Conservation (phyloP, 2,888 invertebrate genomes). For the Branchellion lobata region DNA sequence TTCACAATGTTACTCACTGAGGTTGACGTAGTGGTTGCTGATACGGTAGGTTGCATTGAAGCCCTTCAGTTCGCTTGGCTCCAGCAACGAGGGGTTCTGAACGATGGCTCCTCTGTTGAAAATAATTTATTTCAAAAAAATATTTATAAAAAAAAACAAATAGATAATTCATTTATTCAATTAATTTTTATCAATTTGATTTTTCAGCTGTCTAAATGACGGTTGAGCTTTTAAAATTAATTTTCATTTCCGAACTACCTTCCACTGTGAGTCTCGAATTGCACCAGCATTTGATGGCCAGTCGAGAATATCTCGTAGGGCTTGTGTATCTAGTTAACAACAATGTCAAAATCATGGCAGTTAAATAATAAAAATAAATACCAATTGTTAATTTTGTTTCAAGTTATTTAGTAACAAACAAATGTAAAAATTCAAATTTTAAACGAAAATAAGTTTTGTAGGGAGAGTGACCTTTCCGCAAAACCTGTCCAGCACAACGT, state of each 20-base stretch:
- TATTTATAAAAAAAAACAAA: too few relatives aligned
- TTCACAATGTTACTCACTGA: slow-evolving; percentile 60
- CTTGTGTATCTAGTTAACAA: neutral
- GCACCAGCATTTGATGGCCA: slow-evolving; percentile 16
- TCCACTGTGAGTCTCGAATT: slow-evolving; percentile 11
- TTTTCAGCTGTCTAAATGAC: too few relatives aligned
- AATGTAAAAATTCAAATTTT: too few relatives aligned
- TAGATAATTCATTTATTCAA: too few relatives aligned
- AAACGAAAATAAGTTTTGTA: neutral
- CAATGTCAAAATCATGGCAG: too few relatives aligned
- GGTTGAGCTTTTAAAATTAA: too few relatives aligned
- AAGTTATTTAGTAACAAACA: too few relatives aligned
- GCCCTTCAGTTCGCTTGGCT: slow-evolving; percentile 68
- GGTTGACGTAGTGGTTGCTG: slow-evolving; percentile 94
- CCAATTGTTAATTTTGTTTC: too few relatives aligned
- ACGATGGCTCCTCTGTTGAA: slow-evolving; percentile 8
- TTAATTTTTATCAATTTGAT: too few relatives aligned
- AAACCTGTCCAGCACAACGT: slow-evolving; percentile 90
- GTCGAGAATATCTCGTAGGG: slow-evolving; percentile 15
- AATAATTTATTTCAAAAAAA: too few relatives aligned
- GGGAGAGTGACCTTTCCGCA: slow-evolving; percentile 85
- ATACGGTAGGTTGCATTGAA: slow-evolving; percentile 98
- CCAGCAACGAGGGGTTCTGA: neutral
- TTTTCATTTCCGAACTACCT: too few relatives aligned
- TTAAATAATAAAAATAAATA: too few relatives aligned